Conservation (phyloP, 1,140 invertebrate species). For the Pararge aegeria region DNA sequence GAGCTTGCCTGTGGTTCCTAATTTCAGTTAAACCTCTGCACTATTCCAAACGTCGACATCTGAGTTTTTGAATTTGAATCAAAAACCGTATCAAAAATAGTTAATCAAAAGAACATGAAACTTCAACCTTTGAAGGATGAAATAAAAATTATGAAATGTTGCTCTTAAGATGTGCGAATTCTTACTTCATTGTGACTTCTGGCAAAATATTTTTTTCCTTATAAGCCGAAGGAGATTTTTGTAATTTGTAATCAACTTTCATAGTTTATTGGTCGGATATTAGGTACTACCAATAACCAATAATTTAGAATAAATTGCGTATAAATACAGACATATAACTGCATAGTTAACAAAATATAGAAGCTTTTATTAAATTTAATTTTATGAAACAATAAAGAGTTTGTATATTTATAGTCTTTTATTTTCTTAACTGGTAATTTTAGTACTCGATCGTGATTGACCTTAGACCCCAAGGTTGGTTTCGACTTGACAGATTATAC, state of each 20-base stretch:
- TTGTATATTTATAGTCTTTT: conserved; percentile 11
- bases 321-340: conserved; percentile 19
- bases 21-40: too few species aligned
- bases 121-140: too few species aligned
- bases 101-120: too few species aligned
- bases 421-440: background rate
- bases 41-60: too few species aligned
- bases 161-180: too few species aligned
- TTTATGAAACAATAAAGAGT: conserved; percentile 35
- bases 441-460: too few species aligned
- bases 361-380: conserved; percentile 35
- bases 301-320: conserved; percentile 10
- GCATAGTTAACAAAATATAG: conserved; percentile 32
- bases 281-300: background rate
- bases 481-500: too few species aligned
- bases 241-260: background rate
- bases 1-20: too few species aligned
- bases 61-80: too few species aligned
- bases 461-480: too few species aligned
- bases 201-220: background rate
- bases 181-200: background rate
- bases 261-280: background rate
- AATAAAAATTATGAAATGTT: too few species aligned
- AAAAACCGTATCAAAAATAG: too few species aligned
- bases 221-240: background rate